Conservation (phyloP, 2,888 invertebrate genomes). For the Cheilosia soror region DNA sequence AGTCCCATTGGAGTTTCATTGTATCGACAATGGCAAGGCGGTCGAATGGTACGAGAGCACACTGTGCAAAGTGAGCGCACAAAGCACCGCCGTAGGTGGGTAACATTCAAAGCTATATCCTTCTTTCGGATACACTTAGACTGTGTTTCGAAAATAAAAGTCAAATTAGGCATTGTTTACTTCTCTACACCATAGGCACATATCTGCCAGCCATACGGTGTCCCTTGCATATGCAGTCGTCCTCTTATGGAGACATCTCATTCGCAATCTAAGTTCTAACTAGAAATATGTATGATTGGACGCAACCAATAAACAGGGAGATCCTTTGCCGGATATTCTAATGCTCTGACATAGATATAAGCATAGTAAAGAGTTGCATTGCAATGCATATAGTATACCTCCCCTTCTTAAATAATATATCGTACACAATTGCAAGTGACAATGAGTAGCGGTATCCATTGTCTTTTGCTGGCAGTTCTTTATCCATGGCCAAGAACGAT, state of each 20-base stretch:
- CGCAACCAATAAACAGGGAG: constrained; percentile 50
- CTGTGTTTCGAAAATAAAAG: constrained; percentile 43
- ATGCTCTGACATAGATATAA: too few relatives aligned
- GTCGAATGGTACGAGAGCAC: not conserved
- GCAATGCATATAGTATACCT: too few relatives aligned
- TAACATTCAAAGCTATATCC: constrained; percentile 50
- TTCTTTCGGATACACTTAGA: constrained; percentile 20
- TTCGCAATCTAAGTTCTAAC: constrained; percentile 31
- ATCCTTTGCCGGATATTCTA: constrained; percentile 40
- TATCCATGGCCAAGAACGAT: constrained; percentile 70
- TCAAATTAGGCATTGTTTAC: constrained; percentile 58
- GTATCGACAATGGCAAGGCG: constrained; percentile 16
- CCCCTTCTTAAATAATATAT: constrained; percentile 15
- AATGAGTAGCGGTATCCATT: constrained; percentile 69
- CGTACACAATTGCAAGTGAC: constrained; percentile 62
- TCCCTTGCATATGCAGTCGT: not conserved
- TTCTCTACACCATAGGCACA: not conserved
- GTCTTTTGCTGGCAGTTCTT: constrained; percentile 60
- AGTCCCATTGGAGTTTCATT: constrained; percentile 24
- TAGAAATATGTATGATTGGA: constrained; percentile 44
- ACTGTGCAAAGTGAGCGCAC: constrained; percentile 27
- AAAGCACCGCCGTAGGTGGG: constrained; percentile 41
- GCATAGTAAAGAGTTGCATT: constrained; percentile 8
- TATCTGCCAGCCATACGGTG: not conserved
- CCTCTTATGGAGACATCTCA: constrained; percentile 27